Conservation (phyloP, 2,113 vertebrate species). For the Labeo catla region DNA sequence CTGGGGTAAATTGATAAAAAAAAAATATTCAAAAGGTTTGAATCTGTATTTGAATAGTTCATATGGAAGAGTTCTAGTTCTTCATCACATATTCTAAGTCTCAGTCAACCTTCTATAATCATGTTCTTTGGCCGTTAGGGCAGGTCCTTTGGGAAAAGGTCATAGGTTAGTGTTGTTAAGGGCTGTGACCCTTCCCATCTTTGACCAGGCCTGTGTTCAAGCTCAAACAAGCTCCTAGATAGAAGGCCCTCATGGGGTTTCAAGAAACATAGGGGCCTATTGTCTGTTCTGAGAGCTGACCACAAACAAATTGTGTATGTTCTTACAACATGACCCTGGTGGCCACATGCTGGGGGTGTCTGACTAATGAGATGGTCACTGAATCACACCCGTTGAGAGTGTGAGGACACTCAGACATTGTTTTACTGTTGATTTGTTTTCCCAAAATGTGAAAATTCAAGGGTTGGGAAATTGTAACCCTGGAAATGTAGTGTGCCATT, state of each 20-base stretch:
- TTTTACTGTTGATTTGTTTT: not conserved
- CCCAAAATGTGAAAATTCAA: not conserved
- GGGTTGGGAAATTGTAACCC: not conserved
- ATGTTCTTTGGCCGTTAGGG: conserved; percentile 10
- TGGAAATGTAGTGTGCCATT: not conserved
- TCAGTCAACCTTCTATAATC: not conserved
- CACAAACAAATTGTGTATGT: conserved; percentile 53
- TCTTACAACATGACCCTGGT: conserved; percentile 59
- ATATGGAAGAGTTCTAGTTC: not conserved
- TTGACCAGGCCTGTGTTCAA: conserved; percentile 64
- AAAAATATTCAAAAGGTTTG: not conserved
- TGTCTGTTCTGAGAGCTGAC: conserved; percentile 68
- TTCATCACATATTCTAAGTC: not conserved
- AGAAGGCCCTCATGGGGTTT: conserved; percentile 62
- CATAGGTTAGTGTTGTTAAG: conserved; percentile 57
- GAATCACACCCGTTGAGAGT: not conserved
- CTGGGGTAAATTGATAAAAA: not conserved
- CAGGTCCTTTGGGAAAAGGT: conserved; percentile 71
- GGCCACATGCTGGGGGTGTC: conserved; percentile 11
- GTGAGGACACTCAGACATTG: not conserved
- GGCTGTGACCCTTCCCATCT: conserved; percentile 68
- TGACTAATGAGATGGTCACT: conserved; percentile 1
- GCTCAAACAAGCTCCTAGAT: conserved; percentile 64
- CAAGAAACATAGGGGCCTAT: conserved; percentile 63
- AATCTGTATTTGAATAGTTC: not conserved